A percentile compares a stretch with the other conserved stretches of the same genome.
These are phyloP conservation scores for Coreius guichenoti DNA, from an alignment of 2,797 vertebrate species.

Conservation along the genomic window DNA sequence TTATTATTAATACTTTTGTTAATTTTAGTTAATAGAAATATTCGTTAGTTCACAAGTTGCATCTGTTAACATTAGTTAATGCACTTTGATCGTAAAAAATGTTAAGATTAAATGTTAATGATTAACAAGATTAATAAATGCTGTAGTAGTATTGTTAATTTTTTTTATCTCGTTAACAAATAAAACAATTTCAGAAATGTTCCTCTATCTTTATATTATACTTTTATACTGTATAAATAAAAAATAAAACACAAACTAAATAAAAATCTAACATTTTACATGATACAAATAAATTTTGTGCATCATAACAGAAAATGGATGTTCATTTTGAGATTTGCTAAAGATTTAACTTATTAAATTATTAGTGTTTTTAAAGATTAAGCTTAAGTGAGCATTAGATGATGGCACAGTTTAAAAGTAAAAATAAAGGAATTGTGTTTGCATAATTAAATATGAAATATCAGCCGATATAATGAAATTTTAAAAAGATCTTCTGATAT, in stretches of 20 bases:
- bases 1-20: too few species aligned
- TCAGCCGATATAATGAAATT: neutral
- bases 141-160: neutral
- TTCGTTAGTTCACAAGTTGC: too few species aligned
- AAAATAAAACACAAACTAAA: neutral
- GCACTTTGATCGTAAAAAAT: too few species aligned
- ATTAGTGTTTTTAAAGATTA: neutral
- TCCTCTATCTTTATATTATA: neutral
- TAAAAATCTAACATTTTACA: neutral
- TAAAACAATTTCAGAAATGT: neutral
- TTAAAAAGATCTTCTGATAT: neutral
- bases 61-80: too few species aligned
- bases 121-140: neutral
- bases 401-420: neutral
- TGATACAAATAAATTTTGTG: neutral
- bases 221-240: neutral
- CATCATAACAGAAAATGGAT: neutral
- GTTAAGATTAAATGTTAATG: too few species aligned
- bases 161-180: too few species aligned
- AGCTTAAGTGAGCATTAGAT: neutral
- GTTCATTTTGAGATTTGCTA: too few species aligned
- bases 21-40: too few species aligned
- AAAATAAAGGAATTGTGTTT: neutral
- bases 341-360: too few species aligned
- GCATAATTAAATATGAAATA: neutral